Percentiles rank a stretch among this genome's conserved stretches.
These are phyloP conservation scores for Crypturellus tataupa DNA, from an alignment of 2,797 vertebrate species.

Conservation along the genomic window DNA sequence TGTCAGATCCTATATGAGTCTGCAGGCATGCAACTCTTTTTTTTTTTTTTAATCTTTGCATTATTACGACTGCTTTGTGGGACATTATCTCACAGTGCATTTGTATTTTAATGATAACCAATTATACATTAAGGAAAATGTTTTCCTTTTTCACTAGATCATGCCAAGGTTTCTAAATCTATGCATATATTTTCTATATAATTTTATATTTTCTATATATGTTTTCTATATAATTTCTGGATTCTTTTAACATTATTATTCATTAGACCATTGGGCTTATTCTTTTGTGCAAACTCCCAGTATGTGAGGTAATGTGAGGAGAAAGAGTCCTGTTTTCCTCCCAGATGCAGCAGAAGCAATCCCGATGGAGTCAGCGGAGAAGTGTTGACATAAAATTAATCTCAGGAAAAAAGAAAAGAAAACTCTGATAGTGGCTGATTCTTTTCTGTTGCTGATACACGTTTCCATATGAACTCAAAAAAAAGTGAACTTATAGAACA, in stretches of 20 bases:
- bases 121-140: neutral
- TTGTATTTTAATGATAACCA: neutral
- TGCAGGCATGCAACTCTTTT: neutral
- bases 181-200: neutral
- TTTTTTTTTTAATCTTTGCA: neutral
- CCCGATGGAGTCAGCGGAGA: neutral
- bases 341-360: neutral
- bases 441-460: conserved; percentile 14
- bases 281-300: conserved; percentile 3
- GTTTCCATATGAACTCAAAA: neutral
- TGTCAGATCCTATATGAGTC: neutral
- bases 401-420: neutral
- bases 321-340: neutral
- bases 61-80: neutral
- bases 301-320: neutral
- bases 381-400: conserved; percentile 16
- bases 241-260: conserved; percentile 7
- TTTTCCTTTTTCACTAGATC: neutral
- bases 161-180: neutral
- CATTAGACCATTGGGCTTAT: neutral
- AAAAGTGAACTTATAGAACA: neutral
- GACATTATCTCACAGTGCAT: neutral
- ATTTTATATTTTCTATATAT: neutral
- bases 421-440: neutral
- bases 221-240: neutral